Evolutionary conservation across 2,888 invertebrate species (phyloP), one percentile per base, ranked within the genome.

Genomic region (Mechanitis mazaeus): DNA sequence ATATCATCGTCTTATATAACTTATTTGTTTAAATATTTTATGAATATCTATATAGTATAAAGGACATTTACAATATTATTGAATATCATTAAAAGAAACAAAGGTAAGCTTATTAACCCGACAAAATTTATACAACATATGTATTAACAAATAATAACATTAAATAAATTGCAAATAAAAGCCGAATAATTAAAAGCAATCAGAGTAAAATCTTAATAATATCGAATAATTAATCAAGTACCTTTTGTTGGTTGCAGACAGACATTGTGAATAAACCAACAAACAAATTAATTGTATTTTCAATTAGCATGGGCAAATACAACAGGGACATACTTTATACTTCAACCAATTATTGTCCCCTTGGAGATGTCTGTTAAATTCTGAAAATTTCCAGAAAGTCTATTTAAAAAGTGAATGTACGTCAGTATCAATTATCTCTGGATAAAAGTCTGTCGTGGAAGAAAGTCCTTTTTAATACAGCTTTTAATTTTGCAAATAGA

Each of bases 401-500:
- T 45, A 50, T 33, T 42, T 54, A n/a, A 58, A 57, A 58, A 45
- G 42, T 45, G 20, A 47, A 45, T 54, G 33, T 55, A 60, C 64
- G 57, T 67, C 60, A 60, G 60, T 65, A 65, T 65, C 65, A 68
- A 68, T 68, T 68, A 68, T 64, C 64, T 66, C 55, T 35, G 33
- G 55, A 58, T 60, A 64, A 64, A 57, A 55, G 58, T 64, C 60
- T 58, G 64, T 59, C 56, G 46, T 56, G 62, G 64, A 59, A 60
- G 60, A 64, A 67, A 55, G 56, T 56, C 67, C 65, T 65, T 68
- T 68, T 63, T 64, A 66, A 69, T 64, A 63, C 65, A 64, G 61
- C 61, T 64, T 64, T 78, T 77, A 76, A 79, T 79, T 74, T 70
- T 61, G 66, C 64, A 76, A 78, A 77, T 75, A 79, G 77, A 79